Conservation (phyloP, 2,113 vertebrate genomes). For the Dromiciops gliroides region DNA sequence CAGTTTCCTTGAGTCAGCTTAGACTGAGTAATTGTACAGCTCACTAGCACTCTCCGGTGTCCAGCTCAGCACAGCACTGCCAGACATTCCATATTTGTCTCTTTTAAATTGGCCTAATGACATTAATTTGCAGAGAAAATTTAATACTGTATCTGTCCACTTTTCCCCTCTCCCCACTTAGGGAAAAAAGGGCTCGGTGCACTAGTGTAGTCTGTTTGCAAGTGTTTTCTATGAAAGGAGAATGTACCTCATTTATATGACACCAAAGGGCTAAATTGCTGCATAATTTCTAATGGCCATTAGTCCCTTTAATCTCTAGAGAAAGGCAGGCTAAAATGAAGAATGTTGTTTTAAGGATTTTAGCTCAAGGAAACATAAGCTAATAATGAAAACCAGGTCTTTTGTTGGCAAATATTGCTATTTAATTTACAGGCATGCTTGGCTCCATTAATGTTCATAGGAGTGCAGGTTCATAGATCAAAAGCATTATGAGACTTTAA, state of each 20-base stretch:
- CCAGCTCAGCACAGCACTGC: slow-evolving; percentile 23
- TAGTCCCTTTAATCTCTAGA: neutral
- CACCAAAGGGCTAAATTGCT: slow-evolving; percentile 11
- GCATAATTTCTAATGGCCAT: neutral
- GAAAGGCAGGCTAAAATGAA: slow-evolving; percentile 21
- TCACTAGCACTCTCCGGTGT: slow-evolving; percentile 61
- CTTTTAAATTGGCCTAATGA: slow-evolving; percentile 27
- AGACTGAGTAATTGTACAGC: slow-evolving; percentile 42
- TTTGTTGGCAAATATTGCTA: neutral
- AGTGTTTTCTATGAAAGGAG: slow-evolving; percentile 33
- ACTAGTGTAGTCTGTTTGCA: neutral
- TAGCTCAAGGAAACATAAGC: slow-evolving; percentile 29
- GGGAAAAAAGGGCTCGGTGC: neutral
- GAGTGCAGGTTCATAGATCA: neutral
- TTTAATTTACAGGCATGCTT: neutral
- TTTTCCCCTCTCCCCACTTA: neutral
- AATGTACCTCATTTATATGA: slow-evolving; percentile 41
- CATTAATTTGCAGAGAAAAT: slow-evolving; percentile 46
- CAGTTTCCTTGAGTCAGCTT: neutral
- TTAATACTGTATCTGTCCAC: neutral
- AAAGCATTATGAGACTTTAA: too few relatives aligned
- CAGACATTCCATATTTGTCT: neutral
- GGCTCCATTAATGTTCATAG: neutral
- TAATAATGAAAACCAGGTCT: neutral
- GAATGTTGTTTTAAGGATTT: slow-evolving; percentile 13